phyloP scores from a whole-genome alignment of 23 tunicate genomes.

The Pegea sp. region DNA sequence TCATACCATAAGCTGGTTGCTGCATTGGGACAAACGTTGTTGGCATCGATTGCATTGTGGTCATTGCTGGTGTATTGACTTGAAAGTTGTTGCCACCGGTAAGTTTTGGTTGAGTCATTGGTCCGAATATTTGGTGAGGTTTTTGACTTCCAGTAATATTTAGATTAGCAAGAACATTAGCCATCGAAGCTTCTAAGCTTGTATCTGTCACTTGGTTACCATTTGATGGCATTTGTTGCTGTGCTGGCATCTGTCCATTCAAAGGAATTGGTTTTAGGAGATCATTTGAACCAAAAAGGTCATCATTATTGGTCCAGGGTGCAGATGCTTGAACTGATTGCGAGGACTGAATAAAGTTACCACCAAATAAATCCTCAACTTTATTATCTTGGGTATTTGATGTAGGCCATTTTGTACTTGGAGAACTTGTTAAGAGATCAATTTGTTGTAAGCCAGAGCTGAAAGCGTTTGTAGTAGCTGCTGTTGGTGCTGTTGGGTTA shows the following conservation, averaged over 20 bases:
- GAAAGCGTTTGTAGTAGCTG: background rate
- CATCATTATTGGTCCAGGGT: background rate
- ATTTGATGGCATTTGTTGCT: slow-evolving; percentile 1
- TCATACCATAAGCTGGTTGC: no score
- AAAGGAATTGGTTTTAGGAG: slow-evolving; percentile 22
- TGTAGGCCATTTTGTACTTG: background rate
- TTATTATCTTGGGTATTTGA: background rate
- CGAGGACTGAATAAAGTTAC: background rate
- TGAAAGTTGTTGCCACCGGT: background rate
- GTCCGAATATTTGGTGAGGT: background rate
- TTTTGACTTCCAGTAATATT: slow-evolving; percentile 14
- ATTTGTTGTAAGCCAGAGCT: background rate
- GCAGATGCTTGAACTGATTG: background rate
- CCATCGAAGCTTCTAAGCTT: slow-evolving; percentile 46
- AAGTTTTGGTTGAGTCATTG: background rate
- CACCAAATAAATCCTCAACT: background rate
- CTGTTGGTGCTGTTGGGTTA: slow-evolving; percentile 1
- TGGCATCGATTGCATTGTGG: background rate
- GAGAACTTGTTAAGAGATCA: background rate
- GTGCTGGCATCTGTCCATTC: slow-evolving; percentile 8
- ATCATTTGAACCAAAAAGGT: slow-evolving; percentile 3
- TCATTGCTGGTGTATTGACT: background rate
- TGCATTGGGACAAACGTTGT: no score
- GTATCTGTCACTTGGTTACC: slow-evolving; percentile 4
- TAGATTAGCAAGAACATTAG: slow-evolving; percentile 40